Evolutionary conservation across 2,113 vertebrate genomes (phyloP), one percentile per base, ranked within the genome.

Genomic region (Colaptes auratus): DNA sequence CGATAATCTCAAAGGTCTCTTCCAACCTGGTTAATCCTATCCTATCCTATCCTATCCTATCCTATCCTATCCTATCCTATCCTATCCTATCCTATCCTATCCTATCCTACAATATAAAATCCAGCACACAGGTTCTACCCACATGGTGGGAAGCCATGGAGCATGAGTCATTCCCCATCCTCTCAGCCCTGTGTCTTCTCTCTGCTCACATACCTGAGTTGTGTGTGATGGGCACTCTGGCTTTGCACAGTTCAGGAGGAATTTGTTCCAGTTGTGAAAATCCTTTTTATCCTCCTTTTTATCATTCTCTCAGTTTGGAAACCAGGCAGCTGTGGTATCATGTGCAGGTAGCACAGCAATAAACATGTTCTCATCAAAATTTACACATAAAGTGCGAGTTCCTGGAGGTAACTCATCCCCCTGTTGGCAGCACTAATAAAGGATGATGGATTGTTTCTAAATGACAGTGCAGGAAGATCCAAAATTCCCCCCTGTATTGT

Each of bases 391-490:
- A 86, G 81, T 0, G 12, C 81, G 90, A 82, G 90, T 93, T 92
- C 94, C 95, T 90, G 0, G 79, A 95, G 95, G 84, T 90, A 93
- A 87, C 85, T 90, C 77, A 83, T 92, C 79, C 82, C 78, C 30
- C 86, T 93, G 77, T 55, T 95, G 96, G 95, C 94, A 84, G 94
- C 80, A 93, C 94, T 96, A 95, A 97, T 96, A 96, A 95, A 96
- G 72, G 80, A 95, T 95, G 93, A 95, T 92, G 92, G 90, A 91
- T 96, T 95, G 93, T 92, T 96, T 93, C 82, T 63, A 93, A 95
- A 86, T 95, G 94, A 93, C 88, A 90, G 88, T 89, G 69, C 74
- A 79, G 89, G 83, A 96, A 91, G 86, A 95, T 94, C 63, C 76
- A 50, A 95, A 87, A 93, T 95, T 94, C 95, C 95, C 85, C 50